These are phyloP conservation scores for Oasisia sp. DNA, from an alignment of 2,888 invertebrate species.

Conservation along the genomic window DNA sequence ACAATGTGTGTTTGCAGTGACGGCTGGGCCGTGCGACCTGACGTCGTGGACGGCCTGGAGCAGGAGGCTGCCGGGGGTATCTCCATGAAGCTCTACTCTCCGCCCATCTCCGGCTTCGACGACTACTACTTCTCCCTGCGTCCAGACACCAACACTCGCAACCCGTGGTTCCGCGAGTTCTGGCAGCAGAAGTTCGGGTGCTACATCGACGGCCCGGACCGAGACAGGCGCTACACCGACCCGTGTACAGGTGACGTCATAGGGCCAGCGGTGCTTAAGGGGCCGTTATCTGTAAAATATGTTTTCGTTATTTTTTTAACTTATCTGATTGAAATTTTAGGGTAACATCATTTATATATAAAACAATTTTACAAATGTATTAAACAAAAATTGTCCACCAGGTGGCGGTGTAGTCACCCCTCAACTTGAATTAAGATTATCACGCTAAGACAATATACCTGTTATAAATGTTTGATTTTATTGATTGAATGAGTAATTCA, in stretches of 20 bases:
- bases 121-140: conserved; percentile 69
- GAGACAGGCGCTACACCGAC: conserved; percentile 27
- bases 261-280: no score
- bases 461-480: no score
- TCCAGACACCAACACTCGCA: conserved; percentile 74
- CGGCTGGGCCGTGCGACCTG: conserved; percentile 80
- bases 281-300: no score
- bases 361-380: no score
- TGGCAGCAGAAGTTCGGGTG: conserved; percentile 81
- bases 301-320: no score
- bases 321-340: no score
- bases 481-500: no score
- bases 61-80: conserved; percentile 77
- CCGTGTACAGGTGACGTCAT: conserved; percentile 51
- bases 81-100: conserved; percentile 81
- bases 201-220: conserved; percentile 43
- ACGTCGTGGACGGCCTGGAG: conserved; percentile 75
- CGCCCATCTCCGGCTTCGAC: conserved; percentile 69
- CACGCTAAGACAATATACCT: no score
- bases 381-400: no score
- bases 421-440: no score
- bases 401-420: no score
- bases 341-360: no score
- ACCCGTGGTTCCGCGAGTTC: conserved; percentile 81
- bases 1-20: conserved; percentile 69